Percentiles rank a stretch among this genome's conserved stretches.
Conservation (phyloP, 2,113 vertebrate species). For the Cettia cetti region DNA sequence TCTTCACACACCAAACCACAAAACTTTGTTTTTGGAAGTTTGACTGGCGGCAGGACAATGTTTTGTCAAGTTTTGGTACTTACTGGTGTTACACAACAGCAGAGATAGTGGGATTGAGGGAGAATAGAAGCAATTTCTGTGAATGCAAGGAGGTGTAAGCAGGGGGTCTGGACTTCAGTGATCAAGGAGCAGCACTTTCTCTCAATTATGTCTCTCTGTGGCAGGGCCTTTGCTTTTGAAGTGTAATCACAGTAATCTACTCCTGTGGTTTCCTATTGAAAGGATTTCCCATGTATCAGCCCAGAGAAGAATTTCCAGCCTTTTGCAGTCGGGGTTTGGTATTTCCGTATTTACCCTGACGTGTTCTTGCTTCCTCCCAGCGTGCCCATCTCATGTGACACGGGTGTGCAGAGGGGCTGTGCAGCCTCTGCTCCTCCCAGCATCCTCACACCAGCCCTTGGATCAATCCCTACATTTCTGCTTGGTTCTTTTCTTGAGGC, state of each 20-base stretch:
- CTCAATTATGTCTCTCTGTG: constrained; percentile 73
- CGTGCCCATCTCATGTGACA: background rate
- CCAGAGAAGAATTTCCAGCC: constrained; percentile 66
- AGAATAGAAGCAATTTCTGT: constrained; percentile 58
- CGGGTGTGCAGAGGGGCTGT: background rate
- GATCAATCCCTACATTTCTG: fast-evolving
- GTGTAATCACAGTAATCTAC: constrained; percentile 79
- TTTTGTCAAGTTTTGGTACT: background rate
- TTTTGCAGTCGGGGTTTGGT: constrained; percentile 50
- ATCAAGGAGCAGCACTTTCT: constrained; percentile 70
- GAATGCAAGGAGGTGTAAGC: constrained; percentile 61
- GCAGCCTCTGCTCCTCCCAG: background rate
- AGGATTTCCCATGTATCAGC: constrained; percentile 72
- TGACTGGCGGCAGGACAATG: background rate
- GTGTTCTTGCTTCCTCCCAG: background rate
- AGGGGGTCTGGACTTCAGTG: constrained; percentile 66
- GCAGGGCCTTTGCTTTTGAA: constrained; percentile 77
- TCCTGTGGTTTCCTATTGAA: constrained; percentile 78
- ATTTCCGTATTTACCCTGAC: constrained; percentile 52
- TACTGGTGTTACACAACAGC: background rate
- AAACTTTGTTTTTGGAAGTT: background rate
- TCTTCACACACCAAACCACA: background rate
- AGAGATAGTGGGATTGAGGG: background rate
- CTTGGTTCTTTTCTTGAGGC: background rate
- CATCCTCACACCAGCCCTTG: fast-evolving